These are phyloP conservation scores for Cyanoramphus novaezelandiae DNA, from an alignment of 2,113 vertebrate genomes.

Conservation along the genomic window DNA sequence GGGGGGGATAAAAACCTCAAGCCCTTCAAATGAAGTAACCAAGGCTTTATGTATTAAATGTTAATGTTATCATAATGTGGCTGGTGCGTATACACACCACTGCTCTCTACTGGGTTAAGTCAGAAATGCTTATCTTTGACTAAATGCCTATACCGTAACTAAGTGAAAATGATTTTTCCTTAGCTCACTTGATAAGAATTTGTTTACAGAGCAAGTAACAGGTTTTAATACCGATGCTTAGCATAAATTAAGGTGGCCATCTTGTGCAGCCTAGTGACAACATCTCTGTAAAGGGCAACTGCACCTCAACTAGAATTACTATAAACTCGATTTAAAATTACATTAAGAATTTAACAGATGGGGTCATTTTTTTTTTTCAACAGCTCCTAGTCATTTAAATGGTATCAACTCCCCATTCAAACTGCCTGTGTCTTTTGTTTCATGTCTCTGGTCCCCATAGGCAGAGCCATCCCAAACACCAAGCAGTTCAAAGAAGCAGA, in stretches of 20 bases:
- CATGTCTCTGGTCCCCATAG: conserved; percentile 24
- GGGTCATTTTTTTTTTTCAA: neutral
- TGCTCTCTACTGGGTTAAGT: conserved; percentile 63
- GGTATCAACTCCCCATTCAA: neutral
- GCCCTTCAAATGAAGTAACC: neutral
- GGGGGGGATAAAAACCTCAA: neutral
- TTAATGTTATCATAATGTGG: neutral
- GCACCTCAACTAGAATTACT: neutral
- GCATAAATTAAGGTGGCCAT: neutral
- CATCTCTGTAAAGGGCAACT: neutral
- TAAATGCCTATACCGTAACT: neutral
- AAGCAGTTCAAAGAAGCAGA: conserved; percentile 64
- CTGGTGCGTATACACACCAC: conserved; percentile 37
- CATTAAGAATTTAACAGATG: neutral
- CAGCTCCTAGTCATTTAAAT: neutral
- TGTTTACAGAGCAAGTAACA: conserved; percentile 5
- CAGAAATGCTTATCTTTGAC: conserved; percentile 46
- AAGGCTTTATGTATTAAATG: neutral
- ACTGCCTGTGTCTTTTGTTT: conserved; percentile 26
- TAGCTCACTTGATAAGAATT: neutral
- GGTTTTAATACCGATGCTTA: neutral
- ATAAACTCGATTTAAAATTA: neutral
- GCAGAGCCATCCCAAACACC: conserved; percentile 59
- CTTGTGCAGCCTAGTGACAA: neutral
- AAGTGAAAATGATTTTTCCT: neutral